These are phyloP conservation scores for Meiosimyza platycephala DNA, from an alignment of 2,888 invertebrate genomes.

Conservation along the genomic window DNA sequence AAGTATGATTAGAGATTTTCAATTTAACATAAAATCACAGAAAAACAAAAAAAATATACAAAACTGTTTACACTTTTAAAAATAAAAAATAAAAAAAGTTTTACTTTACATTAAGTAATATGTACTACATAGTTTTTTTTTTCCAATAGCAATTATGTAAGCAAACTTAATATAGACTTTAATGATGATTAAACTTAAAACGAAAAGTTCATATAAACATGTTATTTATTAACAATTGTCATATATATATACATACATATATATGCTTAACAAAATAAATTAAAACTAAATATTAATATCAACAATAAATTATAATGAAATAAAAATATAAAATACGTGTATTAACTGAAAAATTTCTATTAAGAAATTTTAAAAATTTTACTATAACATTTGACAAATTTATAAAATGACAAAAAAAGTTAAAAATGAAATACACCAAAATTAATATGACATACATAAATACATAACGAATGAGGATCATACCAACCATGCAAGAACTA, in stretches of 20 bases:
- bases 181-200: slow-evolving; percentile 9
- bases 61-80: slow-evolving; percentile 24
- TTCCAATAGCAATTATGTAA: slow-evolving; percentile 8
- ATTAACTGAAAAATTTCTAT: slow-evolving; percentile 6
- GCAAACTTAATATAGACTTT: slow-evolving; percentile 17
- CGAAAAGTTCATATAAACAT: slow-evolving; percentile 18
- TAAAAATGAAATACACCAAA: background rate
- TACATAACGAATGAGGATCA: slow-evolving; percentile 6
- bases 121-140: slow-evolving; percentile 8
- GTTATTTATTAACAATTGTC: slow-evolving; percentile 35
- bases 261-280: slow-evolving; percentile 9
- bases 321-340: slow-evolving; percentile 14
- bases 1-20: no score
- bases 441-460: background rate
- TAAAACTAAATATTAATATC: background rate
- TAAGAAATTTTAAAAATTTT: slow-evolving; percentile 28
- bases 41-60: background rate
- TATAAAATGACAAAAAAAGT: slow-evolving; percentile 6
- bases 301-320: background rate
- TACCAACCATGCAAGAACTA: background rate
- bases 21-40: no score
- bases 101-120: slow-evolving; percentile 2
- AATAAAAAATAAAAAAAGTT: slow-evolving; percentile 17
- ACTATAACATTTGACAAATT: slow-evolving; percentile 27
- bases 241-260: slow-evolving; percentile 22